Base-by-base conservation (phyloP, 2,113 vertebrate species). In the Prunella himalayana region DNA sequence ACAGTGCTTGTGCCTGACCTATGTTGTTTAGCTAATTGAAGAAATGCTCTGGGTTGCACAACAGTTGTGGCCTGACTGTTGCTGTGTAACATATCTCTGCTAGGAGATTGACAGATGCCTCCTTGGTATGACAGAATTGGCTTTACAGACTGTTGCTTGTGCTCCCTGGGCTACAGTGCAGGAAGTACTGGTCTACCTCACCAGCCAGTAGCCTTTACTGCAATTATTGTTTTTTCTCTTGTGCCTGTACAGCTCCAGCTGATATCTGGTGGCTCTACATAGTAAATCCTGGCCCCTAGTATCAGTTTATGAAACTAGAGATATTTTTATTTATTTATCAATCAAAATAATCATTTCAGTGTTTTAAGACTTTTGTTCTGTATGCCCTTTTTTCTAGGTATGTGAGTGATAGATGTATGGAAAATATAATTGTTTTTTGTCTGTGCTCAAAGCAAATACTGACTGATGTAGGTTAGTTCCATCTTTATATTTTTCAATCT, bases 21-120 rank as follows among this genome's bases (percentile, higher is more conserved):
- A 25, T 2, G 13, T 25, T 39, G 11, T 51, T 41, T 27, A 65
- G 28, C 9, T 77, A 35, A 82, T 31, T 69, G 66, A 90, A 83
- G 61, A 77, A 81, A 30, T 64, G 18, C 11, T 73, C 41, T 88
- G 13, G 25, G 23, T 7, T 57, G 30, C 17, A 64, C 13, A 17
- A 70, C 64, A 81, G 35, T 42, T 35, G 9, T 57, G 42, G 7
- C 16, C 31, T 77, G 39, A 39, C 42, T 87, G 35, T 23, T 83
- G 20, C 64, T 90, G 31, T 0, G 0, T 22, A 61, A 50, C 1
- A 1, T 31, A 13, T n/a, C 15, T 76, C 31, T 79, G 15, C n/a
- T 69, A 85, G 23, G 39, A 93, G 54, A 77, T 3, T 59, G 80
- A 64, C 45, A 79, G 70, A 42, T 84, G 27, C 11, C 22, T 88